Evolutionary conservation across 2,888 invertebrate genomes (phyloP).

Genomic region (Thelaira solivaga): DNA sequence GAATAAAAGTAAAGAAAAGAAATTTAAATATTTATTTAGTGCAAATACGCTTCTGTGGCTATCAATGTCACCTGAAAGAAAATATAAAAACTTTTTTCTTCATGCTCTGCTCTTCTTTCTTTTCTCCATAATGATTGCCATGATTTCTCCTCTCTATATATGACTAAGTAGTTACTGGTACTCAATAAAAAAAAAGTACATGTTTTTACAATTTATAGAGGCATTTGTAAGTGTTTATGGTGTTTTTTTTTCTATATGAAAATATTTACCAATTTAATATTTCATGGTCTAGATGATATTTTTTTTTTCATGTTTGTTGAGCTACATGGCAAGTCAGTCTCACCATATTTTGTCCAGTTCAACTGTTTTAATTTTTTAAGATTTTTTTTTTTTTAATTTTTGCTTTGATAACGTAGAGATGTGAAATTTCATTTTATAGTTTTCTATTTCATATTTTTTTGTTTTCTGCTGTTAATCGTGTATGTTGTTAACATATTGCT

Average conservation of each 20-base stretch:
- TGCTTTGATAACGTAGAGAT: constrained; percentile 38
- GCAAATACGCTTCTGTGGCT: constrained; percentile 53
- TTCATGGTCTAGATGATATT: constrained; percentile 48
- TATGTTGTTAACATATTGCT: constrained; percentile 35
- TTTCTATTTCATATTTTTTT: too few relatives aligned
- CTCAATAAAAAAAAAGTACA: background rate
- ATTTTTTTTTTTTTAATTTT: constrained; percentile 24
- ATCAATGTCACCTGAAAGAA: constrained; percentile 48
- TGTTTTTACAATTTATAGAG: background rate
- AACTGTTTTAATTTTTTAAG: constrained; percentile 23
- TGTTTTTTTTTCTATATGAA: background rate
- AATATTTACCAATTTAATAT: constrained; percentile 16
- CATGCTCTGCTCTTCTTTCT: background rate
- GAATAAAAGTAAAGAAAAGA: background rate
- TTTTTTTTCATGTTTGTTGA: background rate
- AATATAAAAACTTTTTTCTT: constrained; percentile 33
- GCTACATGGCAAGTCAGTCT: constrained; percentile 48
- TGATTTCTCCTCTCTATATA: constrained; percentile 49
- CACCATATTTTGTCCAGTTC: constrained; percentile 51
- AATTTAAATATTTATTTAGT: constrained; percentile 12
- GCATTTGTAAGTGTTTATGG: background rate
- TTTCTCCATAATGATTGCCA: background rate
- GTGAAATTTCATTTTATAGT: constrained; percentile 50
- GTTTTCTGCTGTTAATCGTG: too few relatives aligned
- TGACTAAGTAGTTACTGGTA: background rate